Conservation (phyloP, 2,888 invertebrate genomes). For the Muschampia plurimacula region DNA sequence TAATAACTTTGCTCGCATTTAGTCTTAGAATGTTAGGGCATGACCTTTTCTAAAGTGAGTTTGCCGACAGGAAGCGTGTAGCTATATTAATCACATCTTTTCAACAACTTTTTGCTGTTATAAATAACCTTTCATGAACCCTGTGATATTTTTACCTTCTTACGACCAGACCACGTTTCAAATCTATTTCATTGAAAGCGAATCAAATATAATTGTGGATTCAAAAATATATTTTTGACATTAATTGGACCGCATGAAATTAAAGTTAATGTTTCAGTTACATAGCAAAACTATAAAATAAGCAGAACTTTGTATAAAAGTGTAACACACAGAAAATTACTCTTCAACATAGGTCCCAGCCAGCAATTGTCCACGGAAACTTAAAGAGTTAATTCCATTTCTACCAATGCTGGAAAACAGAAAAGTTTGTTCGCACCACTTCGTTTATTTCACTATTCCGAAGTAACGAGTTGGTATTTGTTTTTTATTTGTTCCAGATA, state of each 20-base stretch:
- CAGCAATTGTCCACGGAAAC: background rate
- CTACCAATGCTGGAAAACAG: background rate
- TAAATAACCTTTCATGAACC: slow-evolving; percentile 11
- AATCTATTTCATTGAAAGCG: background rate
- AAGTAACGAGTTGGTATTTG: slow-evolving; percentile 13
- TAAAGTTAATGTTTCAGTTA: too few species aligned
- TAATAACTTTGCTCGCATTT: slow-evolving; percentile 27
- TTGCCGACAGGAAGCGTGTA: slow-evolving; percentile 44
- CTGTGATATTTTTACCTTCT: background rate
- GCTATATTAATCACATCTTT: slow-evolving; percentile 10
- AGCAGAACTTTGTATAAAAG: too few species aligned
- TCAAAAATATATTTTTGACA: background rate
- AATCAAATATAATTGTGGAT: background rate
- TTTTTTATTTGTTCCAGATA: slow-evolving; percentile 9
- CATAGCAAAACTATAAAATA: too few species aligned
- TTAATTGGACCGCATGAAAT: too few species aligned
- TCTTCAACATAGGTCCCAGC: background rate
- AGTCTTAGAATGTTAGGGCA: slow-evolving; percentile 48
- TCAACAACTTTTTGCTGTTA: background rate
- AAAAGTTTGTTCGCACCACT: slow-evolving; percentile 16
- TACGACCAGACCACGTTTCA: background rate
- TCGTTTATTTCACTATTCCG: slow-evolving; percentile 7
- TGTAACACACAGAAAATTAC: background rate
- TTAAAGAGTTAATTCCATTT: slow-evolving; percentile 1
- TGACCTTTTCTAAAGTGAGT: slow-evolving; percentile 53